Conservation (phyloP, 2,797 vertebrate species). For the Hypotaenidia philippensis region DNA sequence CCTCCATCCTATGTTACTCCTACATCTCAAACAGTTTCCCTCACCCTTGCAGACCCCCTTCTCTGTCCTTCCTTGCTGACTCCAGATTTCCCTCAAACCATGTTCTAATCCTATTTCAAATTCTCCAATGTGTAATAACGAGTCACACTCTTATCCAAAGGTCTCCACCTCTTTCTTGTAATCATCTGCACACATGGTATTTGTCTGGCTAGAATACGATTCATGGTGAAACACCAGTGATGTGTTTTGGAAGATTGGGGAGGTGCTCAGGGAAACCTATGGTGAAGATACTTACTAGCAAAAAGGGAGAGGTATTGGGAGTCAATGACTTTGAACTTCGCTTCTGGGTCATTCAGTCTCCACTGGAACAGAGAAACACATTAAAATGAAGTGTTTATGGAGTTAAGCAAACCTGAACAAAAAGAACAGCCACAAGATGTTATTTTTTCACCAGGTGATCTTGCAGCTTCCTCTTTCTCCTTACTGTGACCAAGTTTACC, state of each 20-base stretch:
- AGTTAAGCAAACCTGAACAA: background rate
- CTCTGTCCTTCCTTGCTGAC: background rate
- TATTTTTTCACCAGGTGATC: background rate
- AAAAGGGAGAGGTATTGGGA: constrained; percentile 91
- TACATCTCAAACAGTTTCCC: background rate
- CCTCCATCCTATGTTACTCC: background rate
- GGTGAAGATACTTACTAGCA: constrained; percentile 85
- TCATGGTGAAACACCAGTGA: background rate
- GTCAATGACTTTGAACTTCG: constrained; percentile 86
- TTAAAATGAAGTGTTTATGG: background rate
- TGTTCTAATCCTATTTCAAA: background rate
- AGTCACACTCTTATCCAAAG: background rate
- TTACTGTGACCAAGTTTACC: background rate
- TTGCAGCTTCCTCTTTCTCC: background rate
- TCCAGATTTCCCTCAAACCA: background rate
- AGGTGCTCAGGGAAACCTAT: background rate
- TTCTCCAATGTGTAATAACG: background rate
- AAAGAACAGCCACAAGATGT: background rate
- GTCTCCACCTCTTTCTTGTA: background rate
- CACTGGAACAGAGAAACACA: constrained; percentile 84
- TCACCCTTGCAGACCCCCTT: background rate
- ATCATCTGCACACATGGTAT: background rate
- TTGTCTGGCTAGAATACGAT: background rate
- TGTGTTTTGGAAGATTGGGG: background rate
- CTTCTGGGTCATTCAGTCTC: constrained; percentile 80